Percentiles rank a stretch among this genome's conserved stretches.
Evolutionary conservation across 2,113 vertebrate species (phyloP).

Genomic region (Cyanoliseus patagonus): DNA sequence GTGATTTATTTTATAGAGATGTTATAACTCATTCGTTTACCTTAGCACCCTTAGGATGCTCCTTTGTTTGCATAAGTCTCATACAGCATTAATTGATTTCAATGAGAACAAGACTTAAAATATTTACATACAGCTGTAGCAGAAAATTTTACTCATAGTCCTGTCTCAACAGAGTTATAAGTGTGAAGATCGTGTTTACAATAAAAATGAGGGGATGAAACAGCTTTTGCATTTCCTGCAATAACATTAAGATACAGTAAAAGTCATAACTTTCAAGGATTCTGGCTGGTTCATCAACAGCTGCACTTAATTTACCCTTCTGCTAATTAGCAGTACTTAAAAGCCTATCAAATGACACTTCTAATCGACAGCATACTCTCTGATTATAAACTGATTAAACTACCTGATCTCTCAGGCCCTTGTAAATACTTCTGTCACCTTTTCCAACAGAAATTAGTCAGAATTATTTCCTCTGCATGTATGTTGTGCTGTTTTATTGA

Average conservation of each 20-base stretch:
- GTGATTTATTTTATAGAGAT: not conserved
- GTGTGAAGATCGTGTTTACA: rapidly evolving
- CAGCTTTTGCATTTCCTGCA: not conserved
- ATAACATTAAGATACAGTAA: not conserved
- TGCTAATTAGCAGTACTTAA: slow-evolving; percentile 36
- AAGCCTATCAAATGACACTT: slow-evolving; percentile 23
- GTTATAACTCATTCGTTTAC: not conserved
- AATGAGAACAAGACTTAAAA: not conserved
- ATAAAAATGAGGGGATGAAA: not conserved
- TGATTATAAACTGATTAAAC: slow-evolving; percentile 47
- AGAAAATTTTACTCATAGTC: not conserved
- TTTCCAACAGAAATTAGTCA: slow-evolving; percentile 9
- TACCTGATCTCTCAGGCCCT: not conserved
- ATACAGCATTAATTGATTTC: not conserved
- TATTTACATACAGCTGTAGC: not conserved
- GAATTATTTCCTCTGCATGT: not conserved
- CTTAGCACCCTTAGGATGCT: not conserved
- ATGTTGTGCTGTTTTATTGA: not conserved
- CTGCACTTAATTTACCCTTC: slow-evolving; percentile 29
- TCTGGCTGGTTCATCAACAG: slow-evolving; percentile 3
- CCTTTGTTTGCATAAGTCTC: not conserved
- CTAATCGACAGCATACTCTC: not conserved
- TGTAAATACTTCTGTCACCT: slow-evolving; percentile 3
- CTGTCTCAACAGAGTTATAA: not conserved
- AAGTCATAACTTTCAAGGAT: slow-evolving; percentile 4